phyloP scores from a whole-genome alignment of 2,797 vertebrate species.

The Natrix natrix region DNA sequence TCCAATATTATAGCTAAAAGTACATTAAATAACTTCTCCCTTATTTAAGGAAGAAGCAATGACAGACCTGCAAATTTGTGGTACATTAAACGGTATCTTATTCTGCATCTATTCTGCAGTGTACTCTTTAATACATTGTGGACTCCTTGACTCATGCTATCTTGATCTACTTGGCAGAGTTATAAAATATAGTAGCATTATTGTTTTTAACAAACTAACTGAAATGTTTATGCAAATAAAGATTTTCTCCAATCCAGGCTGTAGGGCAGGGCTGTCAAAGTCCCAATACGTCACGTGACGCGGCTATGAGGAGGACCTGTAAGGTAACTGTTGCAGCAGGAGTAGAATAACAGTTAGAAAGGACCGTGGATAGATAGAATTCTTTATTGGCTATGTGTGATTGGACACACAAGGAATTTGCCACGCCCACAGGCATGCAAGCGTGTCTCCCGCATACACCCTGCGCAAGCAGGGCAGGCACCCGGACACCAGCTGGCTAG shows the following conservation, averaged over 20 bases:
- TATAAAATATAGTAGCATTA: not conserved
- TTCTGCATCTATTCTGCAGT: not conserved
- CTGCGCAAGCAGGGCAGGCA: too few species aligned
- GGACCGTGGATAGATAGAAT: too few species aligned
- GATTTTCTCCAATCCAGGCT: not conserved
- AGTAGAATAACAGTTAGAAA: not conserved
- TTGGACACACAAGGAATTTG: too few species aligned
- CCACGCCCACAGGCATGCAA: too few species aligned
- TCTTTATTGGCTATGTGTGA: too few species aligned
- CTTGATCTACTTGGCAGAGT: slow-evolving; percentile 12
- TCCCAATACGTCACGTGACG: too few species aligned
- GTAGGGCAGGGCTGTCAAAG: too few species aligned
- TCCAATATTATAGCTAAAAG: not conserved
- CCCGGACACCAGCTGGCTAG: too few species aligned
- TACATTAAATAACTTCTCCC: not conserved
- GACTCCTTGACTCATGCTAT: not conserved
- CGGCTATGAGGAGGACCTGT: not conserved
- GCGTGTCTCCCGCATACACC: too few species aligned
- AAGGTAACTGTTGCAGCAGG: not conserved
- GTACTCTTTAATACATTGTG: not conserved
- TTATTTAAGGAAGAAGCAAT: not conserved
- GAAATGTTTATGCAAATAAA: not conserved
- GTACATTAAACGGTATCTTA: not conserved
- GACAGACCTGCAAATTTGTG: not conserved
- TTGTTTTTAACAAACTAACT: not conserved